These are phyloP conservation scores for Rhyzopertha dominica DNA, from an alignment of 1,140 invertebrate genomes.

Conservation along the genomic window DNA sequence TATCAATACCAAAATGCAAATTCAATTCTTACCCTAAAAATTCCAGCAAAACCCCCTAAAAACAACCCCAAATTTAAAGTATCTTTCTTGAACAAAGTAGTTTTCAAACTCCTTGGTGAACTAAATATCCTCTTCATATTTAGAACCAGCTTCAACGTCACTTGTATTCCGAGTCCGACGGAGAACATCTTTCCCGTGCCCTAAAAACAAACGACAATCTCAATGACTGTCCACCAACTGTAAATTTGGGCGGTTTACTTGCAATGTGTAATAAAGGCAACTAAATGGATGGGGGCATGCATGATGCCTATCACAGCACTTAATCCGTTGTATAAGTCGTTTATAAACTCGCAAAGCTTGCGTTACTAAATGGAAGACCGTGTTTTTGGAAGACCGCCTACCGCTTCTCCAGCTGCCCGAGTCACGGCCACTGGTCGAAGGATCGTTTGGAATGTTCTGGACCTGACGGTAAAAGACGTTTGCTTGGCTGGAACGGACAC, in stretches of 20 bases:
- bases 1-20: too few relatives aligned
- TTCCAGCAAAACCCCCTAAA: slow-evolving; percentile 57
- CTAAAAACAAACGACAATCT: slow-evolving; percentile 43
- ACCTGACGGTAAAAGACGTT: slow-evolving; percentile 31
- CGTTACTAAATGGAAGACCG: slow-evolving; percentile 42
- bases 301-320: slow-evolving; percentile 49
- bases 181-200: slow-evolving; percentile 55
- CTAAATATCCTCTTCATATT: slow-evolving; percentile 48
- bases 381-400: slow-evolving; percentile 31
- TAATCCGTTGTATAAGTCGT: slow-evolving; percentile 48
- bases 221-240: too few relatives aligned
- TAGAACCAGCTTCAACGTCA: slow-evolving; percentile 54
- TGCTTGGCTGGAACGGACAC: slow-evolving; percentile 23
- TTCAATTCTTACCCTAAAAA: slow-evolving; percentile 62
- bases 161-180: slow-evolving; percentile 55
- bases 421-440: slow-evolving; percentile 16
- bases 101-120: slow-evolving; percentile 49
- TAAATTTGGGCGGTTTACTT: too few relatives aligned
- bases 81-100: slow-evolving; percentile 51
- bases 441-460: slow-evolving; percentile 17
- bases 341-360: slow-evolving; percentile 49
- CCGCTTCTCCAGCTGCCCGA: slow-evolving; percentile 19
- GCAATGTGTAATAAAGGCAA: slow-evolving; percentile 55
- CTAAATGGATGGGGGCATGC: slow-evolving; percentile 59
- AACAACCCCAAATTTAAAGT: slow-evolving; percentile 58